These are phyloP conservation scores for Acropora tenuis DNA, from an alignment of 64 coral and sea anemone genomes.

Conservation along the genomic window DNA sequence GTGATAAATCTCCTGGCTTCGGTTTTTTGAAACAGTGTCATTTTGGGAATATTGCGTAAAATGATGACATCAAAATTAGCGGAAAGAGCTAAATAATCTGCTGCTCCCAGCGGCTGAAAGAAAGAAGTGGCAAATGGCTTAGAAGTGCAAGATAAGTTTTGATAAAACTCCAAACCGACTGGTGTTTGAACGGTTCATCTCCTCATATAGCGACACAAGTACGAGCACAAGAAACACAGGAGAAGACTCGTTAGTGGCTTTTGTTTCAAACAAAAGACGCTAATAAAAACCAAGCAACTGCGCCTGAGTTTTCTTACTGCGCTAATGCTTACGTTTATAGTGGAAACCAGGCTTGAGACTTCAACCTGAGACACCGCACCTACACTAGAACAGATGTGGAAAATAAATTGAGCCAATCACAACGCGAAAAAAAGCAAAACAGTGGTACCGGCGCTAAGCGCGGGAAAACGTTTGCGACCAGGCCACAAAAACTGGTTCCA, in stretches of 20 bases:
- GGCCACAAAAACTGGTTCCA: too few relatives aligned
- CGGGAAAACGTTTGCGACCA: too few relatives aligned
- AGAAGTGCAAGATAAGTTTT: not conserved
- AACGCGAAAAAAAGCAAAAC: too few relatives aligned
- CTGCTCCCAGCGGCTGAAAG: conserved; percentile 80
- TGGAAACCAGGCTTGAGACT: not conserved
- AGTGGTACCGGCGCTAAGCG: too few relatives aligned
- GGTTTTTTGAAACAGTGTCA: conserved; percentile 82
- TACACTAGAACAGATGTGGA: not conserved
- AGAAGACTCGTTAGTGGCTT: too few relatives aligned
- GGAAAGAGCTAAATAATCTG: conserved; percentile 93
- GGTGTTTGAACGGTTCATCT: too few relatives aligned
- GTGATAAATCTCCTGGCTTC: conserved; percentile 97
- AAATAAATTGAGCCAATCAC: not conserved
- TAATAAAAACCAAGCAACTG: not conserved
- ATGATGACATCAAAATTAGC: conserved; percentile 92
- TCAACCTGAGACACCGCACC: not conserved
- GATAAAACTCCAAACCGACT: too few relatives aligned
- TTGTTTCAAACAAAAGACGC: too few relatives aligned
- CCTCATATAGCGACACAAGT: too few relatives aligned
- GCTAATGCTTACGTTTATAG: not conserved
- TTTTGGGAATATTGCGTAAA: conserved; percentile 83
- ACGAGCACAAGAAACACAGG: too few relatives aligned
- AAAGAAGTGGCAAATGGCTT: not conserved
- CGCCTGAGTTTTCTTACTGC: not conserved